Percentiles rank a stretch among this genome's conserved stretches.
Conservation (phyloP, 1,140 invertebrate species). For the Acromyrmex charruanus region DNA sequence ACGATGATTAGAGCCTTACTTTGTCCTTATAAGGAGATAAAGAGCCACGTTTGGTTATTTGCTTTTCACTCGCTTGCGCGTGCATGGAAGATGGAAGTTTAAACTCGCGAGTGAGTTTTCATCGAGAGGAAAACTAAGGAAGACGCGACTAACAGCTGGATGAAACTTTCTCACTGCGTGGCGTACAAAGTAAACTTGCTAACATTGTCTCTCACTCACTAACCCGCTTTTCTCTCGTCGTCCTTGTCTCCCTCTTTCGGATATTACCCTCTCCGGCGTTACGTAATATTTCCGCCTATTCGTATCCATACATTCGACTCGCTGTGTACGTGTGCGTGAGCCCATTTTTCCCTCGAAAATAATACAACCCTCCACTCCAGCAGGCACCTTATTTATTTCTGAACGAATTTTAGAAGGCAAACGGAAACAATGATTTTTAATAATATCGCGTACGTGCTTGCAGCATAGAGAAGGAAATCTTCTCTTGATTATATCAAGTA, state of each 20-base stretch:
- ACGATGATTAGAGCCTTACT: neutral
- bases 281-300: constrained; percentile 76
- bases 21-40: neutral
- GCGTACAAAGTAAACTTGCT: constrained; percentile 71
- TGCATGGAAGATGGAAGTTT: constrained; percentile 31
- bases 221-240: constrained; percentile 22
- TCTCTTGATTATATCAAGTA: constrained; percentile 51
- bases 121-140: constrained; percentile 58
- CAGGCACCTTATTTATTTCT: constrained; percentile 72
- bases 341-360: constrained; percentile 74
- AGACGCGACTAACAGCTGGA: constrained; percentile 57
- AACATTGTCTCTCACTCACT: constrained; percentile 57
- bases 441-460: constrained; percentile 53
- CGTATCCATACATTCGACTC: constrained; percentile 66
- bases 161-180: constrained; percentile 64
- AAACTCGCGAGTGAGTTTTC: constrained; percentile 56
- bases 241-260: neutral
- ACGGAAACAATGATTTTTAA: constrained; percentile 75
- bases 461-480: constrained; percentile 19
- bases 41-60: constrained; percentile 32
- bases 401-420: constrained; percentile 62
- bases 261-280: constrained; percentile 44
- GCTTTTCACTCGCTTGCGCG: constrained; percentile 30
- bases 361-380: constrained; percentile 54
- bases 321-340: constrained; percentile 32